A percentile compares a stretch with the other conserved stretches of the same genome.
Evolutionary conservation across 1,140 invertebrate genomes (phyloP).

Genomic region (Mercenaria mercenaria): DNA sequence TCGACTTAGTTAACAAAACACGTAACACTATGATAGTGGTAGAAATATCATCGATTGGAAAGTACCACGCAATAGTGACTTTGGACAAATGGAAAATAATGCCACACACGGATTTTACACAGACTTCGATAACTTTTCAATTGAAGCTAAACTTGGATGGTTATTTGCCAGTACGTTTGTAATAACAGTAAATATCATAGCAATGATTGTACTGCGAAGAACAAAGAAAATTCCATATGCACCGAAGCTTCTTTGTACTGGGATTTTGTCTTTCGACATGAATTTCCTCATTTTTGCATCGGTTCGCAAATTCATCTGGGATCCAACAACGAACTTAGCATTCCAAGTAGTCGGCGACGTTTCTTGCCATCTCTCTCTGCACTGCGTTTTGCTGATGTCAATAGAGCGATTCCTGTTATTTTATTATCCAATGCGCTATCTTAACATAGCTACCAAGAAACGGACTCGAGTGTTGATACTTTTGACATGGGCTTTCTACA

Average conservation of each 20-base stretch:
- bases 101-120: neutral
- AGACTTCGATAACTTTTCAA: neutral
- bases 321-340: neutral
- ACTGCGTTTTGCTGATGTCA: neutral
- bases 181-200: neutral
- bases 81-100: too few relatives aligned
- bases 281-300: neutral
- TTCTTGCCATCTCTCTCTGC: neutral
- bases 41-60: too few relatives aligned
- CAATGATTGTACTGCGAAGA: neutral
- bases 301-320: neutral
- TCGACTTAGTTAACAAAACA: too few relatives aligned
- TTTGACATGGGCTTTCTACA: neutral
- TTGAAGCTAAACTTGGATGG: neutral
- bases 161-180: neutral
- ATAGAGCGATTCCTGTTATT: neutral
- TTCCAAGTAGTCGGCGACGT: neutral
- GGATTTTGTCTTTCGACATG: neutral
- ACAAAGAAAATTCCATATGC: neutral
- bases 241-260: neutral
- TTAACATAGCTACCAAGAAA: neutral
- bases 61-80: too few relatives aligned
- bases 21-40: too few relatives aligned
- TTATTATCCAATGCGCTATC: neutral
- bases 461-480: neutral